These are phyloP conservation scores for Pseudomyrmex pallidus DNA, from an alignment of 1,140 invertebrate genomes.

Conservation along the genomic window DNA sequence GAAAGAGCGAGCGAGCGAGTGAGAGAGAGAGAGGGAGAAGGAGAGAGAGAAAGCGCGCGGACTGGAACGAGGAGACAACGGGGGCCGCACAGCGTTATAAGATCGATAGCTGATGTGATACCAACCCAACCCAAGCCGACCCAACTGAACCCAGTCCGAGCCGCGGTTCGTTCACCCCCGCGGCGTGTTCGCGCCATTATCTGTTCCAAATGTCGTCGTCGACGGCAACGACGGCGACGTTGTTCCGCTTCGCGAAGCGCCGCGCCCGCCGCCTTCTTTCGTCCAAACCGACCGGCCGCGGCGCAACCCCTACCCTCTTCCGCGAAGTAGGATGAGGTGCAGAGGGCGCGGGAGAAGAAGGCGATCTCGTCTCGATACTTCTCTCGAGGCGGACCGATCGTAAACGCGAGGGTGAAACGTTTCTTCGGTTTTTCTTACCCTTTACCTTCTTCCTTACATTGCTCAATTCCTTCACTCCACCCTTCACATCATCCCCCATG, in stretches of 20 bases:
- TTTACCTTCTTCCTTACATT: not conserved
- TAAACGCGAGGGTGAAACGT: slow-evolving; percentile 43
- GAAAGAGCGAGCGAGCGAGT: slow-evolving; percentile 37
- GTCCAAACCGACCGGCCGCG: slow-evolving; percentile 53
- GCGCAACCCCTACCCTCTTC: slow-evolving; percentile 16
- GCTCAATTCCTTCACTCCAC: not conserved
- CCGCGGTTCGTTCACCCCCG: slow-evolving; percentile 85
- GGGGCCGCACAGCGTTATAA: slow-evolving; percentile 79
- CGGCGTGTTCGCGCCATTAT: slow-evolving; percentile 85
- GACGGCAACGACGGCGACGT: slow-evolving; percentile 72
- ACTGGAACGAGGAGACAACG: slow-evolving; percentile 72
- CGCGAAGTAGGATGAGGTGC: not conserved
- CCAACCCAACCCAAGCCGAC: slow-evolving; percentile 78
- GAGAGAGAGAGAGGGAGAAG: slow-evolving; percentile 32
- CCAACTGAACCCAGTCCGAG: slow-evolving; percentile 74
- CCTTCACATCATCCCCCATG: slow-evolving; percentile 56
- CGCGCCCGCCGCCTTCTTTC: slow-evolving; percentile 55
- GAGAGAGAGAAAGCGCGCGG: slow-evolving; percentile 30
- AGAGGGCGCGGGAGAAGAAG: not conserved
- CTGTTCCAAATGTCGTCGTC: slow-evolving; percentile 84
- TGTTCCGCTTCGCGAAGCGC: slow-evolving; percentile 81
- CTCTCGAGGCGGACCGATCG: slow-evolving; percentile 60
- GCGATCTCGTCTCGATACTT: slow-evolving; percentile 26
- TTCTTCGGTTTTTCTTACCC: slow-evolving; percentile 52
- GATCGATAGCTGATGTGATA: slow-evolving; percentile 84